Base-by-base conservation (phyloP, 2,888 invertebrate genomes). In the Ptilodon capucinus region DNA sequence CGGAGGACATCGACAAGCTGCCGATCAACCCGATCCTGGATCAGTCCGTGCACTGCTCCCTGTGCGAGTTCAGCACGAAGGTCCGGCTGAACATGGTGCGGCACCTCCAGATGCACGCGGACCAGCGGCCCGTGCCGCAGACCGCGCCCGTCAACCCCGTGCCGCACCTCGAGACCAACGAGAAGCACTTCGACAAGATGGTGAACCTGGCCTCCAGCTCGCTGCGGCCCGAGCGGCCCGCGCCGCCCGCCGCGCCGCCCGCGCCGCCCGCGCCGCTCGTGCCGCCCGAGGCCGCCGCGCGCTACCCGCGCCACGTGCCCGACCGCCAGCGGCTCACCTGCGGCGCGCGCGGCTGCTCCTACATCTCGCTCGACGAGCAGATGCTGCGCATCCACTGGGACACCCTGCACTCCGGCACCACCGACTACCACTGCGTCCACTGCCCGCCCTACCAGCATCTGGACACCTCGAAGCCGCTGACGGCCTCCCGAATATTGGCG, bases 181-280 rank as follows among this genome's bases (percentile, higher is more conserved):
- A 96, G 71, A 93, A 93, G 60, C 95, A 96, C 92, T 97, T 96
- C 71, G 96, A 97, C 76, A 95, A 94, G 76, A 97, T 97, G 97
- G 92, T 94, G 0, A 97, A 97, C 76, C 90, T 96, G 14, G 96
- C 97, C 0, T 94, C 94, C n/a, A 95, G 94, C 60, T 95, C 94
- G 9, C 62, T 79, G 14, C n/a, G 59, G 57, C 0, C 64, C 65
- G 1, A 84, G 71, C 50, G 60, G 46, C 16, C 52, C 59, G 8
- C 79, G 78, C 3, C 77, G 71, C 43, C 49, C 76, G 3, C 64
- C 64, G 13, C 59, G 61, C 1, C 35, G 2, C 44, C 42, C 6
- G 36, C 42, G 1, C 32, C 46, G 0, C 40, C 60, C 1, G 44
- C 56, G 1, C 30, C 54, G 9, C 42, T 61, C 1, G 54, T 78